Evolutionary conservation across 2,888 invertebrate species (phyloP).

Genomic region (Tortrix viridana): DNA sequence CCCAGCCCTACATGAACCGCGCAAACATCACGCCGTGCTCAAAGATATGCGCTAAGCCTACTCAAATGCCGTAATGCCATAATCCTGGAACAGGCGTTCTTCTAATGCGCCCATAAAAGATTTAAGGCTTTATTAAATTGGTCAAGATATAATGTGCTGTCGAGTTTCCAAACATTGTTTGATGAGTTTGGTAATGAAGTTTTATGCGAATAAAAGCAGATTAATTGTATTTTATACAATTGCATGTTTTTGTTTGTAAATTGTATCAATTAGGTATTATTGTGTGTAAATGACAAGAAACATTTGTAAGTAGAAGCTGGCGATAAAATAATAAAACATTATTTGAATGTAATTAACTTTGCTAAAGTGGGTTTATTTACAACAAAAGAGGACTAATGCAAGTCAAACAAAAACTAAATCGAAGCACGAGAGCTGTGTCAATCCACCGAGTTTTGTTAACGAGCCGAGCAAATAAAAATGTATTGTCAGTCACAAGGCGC

Average conservation of each 20-base stretch:
- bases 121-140: slow-evolving; percentile 35
- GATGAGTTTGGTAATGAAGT: slow-evolving; percentile 1
- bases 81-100: slow-evolving; percentile 52
- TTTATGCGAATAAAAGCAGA: background rate
- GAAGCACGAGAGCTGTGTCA: slow-evolving; percentile 44
- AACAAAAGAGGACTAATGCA: slow-evolving; percentile 37
- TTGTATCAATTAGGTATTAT: no score
- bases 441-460: slow-evolving; percentile 51
- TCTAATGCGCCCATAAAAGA: slow-evolving; percentile 23
- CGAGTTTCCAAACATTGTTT: slow-evolving; percentile 12
- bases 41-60: slow-evolving; percentile 67
- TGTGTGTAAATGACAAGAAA: no score
- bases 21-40: slow-evolving; percentile 64
- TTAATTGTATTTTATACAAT: no score
- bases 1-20: slow-evolving; percentile 58
- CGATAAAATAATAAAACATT: no score
- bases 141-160: slow-evolving; percentile 19
- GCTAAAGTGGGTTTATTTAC: background rate
- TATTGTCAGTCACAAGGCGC: slow-evolving; percentile 44
- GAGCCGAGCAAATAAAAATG: slow-evolving; percentile 51
- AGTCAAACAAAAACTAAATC: slow-evolving; percentile 38
- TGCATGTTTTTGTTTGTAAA: no score
- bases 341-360: no score
- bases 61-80: slow-evolving; percentile 62
- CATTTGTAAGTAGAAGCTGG: no score